Evolutionary conservation across 2,888 invertebrate species (phyloP).

Genomic region (Drosophila setosimentum): DNA sequence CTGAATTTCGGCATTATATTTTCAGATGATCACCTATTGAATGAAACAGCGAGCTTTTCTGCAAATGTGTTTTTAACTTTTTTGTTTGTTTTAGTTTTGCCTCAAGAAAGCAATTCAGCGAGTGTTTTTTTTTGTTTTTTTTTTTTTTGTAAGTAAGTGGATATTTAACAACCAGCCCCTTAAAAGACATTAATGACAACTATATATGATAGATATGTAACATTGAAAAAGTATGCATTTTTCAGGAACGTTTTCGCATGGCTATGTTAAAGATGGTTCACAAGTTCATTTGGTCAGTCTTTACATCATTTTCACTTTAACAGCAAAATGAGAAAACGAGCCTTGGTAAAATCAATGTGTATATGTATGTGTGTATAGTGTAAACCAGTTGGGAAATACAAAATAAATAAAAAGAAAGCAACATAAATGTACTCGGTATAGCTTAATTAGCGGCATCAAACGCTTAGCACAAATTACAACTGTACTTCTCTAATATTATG

Average conservation of each 20-base stretch:
- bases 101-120: constrained; percentile 40
- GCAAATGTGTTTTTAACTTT: constrained; percentile 1
- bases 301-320: neutral
- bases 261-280: neutral
- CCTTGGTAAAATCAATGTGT: constrained; percentile 11
- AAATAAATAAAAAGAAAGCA: constrained; percentile 32
- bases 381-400: constrained; percentile 6
- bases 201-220: constrained; percentile 23
- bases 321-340: constrained; percentile 9
- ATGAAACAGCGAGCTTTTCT: constrained; percentile 33
- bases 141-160: neutral
- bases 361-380: constrained; percentile 16
- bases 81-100: constrained; percentile 5
- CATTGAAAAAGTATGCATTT: constrained; percentile 30
- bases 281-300: neutral
- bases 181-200: constrained; percentile 40
- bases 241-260: constrained; percentile 4
- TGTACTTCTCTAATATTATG: constrained; percentile 42
- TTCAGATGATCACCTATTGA: constrained; percentile 22
- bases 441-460: constrained; percentile 42
- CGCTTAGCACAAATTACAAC: constrained; percentile 39
- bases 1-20: constrained; percentile 22
- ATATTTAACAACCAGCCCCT: constrained; percentile 31
- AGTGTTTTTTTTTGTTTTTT: neutral
- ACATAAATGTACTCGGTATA: constrained; percentile 33